phyloP scores from a whole-genome alignment of 2,888 invertebrate species.

The Cantharis nigra region DNA sequence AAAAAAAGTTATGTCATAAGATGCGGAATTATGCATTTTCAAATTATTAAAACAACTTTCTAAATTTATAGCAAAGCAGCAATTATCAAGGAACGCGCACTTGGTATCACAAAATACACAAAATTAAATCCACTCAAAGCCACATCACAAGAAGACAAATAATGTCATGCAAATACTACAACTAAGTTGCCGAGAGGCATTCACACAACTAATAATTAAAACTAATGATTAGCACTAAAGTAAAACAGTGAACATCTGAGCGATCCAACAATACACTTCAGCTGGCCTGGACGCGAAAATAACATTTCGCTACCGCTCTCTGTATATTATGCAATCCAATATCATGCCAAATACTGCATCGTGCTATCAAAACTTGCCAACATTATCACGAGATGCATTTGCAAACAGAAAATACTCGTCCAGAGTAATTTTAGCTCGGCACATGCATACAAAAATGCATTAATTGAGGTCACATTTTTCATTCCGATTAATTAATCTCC shows the following conservation, averaged over 20 bases:
- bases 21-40: not conserved
- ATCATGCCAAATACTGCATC: conserved; percentile 30
- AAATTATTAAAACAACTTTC: not conserved
- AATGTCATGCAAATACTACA: conserved; percentile 6
- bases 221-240: conserved; percentile 18
- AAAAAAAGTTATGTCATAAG: not conserved
- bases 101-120: not conserved
- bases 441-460: conserved; percentile 4
- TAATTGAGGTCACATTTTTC: conserved; percentile 4
- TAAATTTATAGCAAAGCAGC: conserved; percentile 9
- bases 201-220: conserved; percentile 16
- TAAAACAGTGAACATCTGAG: conserved; percentile 32
- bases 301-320: conserved; percentile 29
- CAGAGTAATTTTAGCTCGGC: not conserved
- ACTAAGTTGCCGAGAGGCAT: conserved; percentile 1
- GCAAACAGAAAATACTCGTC: conserved; percentile 17
- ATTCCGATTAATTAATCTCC: not conserved
- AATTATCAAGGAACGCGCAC: conserved; percentile 2
- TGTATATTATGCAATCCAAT: conserved; percentile 25
- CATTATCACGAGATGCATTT: conserved; percentile 22
- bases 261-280: conserved; percentile 37
- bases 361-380: conserved; percentile 24
- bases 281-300: conserved; percentile 39
- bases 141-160: conserved; percentile 3
- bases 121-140: conserved; percentile 4